Percentiles rank a stretch among this genome's conserved stretches.
Conservation (phyloP, 2,113 vertebrate genomes). For the Dunckerocampus dactyliophorus region DNA sequence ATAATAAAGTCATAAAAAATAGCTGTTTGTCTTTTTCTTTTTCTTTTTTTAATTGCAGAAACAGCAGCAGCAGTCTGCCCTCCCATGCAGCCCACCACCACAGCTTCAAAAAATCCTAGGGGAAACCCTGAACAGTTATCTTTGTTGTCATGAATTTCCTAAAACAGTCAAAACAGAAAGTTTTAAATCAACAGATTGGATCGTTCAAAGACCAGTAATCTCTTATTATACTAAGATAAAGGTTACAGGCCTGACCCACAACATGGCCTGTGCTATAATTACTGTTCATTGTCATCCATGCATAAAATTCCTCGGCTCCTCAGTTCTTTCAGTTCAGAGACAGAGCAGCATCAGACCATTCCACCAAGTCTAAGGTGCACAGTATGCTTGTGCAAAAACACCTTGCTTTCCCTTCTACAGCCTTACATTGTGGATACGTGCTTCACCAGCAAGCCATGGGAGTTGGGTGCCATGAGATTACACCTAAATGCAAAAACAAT, state of each 20-base stretch:
- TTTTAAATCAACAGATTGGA: background rate
- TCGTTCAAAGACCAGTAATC: background rate
- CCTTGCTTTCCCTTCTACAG: slow-evolving; percentile 7
- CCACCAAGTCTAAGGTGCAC: slow-evolving; percentile 23
- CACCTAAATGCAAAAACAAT: slow-evolving; percentile 41
- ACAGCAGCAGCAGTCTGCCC: too few species aligned
- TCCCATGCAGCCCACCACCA: too few species aligned
- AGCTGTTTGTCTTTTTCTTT: too few species aligned
- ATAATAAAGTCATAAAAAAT: too few species aligned
- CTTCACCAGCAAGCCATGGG: slow-evolving; percentile 7
- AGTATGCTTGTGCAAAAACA: slow-evolving; percentile 51
- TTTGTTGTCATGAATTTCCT: too few species aligned
- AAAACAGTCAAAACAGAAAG: too few species aligned
- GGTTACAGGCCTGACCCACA: slow-evolving; percentile 47
- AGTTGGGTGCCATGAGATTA: slow-evolving; percentile 37
- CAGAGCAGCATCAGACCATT: slow-evolving; percentile 34
- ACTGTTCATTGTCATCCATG: slow-evolving; percentile 63
- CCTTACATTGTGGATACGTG: slow-evolving; percentile 8
- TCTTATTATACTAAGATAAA: slow-evolving; percentile 61
- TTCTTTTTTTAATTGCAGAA: too few species aligned
- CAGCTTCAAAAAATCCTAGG: too few species aligned
- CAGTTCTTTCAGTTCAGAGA: slow-evolving; percentile 31
- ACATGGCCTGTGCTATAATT: slow-evolving; percentile 58
- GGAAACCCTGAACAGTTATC: too few species aligned
- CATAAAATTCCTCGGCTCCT: slow-evolving; percentile 68